Evolutionary conservation across 30 jellyfish, hydroid and myxozoan genomes (phyloP).

Genomic region (Cassiopea xamachana): DNA sequence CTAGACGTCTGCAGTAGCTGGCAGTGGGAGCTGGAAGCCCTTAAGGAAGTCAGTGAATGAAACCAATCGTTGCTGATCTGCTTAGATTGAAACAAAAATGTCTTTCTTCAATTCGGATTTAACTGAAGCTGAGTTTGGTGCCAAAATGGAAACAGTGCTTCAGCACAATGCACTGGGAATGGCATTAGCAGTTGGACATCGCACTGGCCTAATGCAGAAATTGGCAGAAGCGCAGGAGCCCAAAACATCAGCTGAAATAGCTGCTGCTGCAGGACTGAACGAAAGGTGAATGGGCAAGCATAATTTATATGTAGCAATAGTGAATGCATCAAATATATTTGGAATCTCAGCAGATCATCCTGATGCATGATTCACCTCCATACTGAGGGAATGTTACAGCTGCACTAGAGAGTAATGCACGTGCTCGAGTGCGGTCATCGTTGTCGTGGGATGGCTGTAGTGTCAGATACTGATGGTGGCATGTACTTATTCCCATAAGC

Average conservation of each 20-base stretch:
- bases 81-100: no score
- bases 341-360: not conserved
- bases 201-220: conserved; percentile 22
- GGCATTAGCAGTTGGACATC: conserved; percentile 27
- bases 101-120: no score
- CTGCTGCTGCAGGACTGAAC: conserved; percentile 39
- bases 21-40: no score
- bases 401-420: not conserved
- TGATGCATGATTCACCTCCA: not conserved
- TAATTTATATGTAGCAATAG: not conserved
- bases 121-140: conserved; percentile 31
- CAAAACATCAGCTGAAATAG: conserved; percentile 41
- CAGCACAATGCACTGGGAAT: conserved; percentile 37
- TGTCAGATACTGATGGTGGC: no score
- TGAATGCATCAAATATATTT: no score
- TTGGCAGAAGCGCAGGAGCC: conserved; percentile 41
- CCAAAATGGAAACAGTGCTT: conserved; percentile 16
- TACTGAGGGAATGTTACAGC: no score
- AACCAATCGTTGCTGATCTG: no score
- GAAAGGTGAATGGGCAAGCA: conserved; percentile 38
- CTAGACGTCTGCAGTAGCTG: no score
- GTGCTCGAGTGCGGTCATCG: not conserved
- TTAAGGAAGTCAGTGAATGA: no score
- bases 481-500: no score
- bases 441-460: no score